A percentile compares a stretch with the other conserved stretches of the same genome.
phyloP scores from a whole-genome alignment of 2,113 vertebrate species.

The Misgurnus anguillicaudatus region DNA sequence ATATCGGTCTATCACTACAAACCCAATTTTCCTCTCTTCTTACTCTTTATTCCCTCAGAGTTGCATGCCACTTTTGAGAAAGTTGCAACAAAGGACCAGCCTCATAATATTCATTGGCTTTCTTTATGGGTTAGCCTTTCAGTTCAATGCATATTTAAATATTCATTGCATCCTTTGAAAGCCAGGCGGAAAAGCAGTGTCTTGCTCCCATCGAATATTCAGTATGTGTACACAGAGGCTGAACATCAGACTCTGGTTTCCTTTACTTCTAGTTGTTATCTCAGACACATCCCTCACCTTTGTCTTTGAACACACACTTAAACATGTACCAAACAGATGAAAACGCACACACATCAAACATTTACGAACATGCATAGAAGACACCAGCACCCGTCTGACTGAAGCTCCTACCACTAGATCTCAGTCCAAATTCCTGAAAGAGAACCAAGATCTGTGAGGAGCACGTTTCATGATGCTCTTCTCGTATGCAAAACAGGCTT shows the following conservation, averaged over 20 bases:
- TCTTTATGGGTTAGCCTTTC: slow-evolving; percentile 62
- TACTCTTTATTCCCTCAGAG: slow-evolving; percentile 15
- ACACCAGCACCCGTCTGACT: neutral
- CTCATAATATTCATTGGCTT: slow-evolving; percentile 63
- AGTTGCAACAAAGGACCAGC: slow-evolving; percentile 56
- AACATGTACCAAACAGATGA: slow-evolving; percentile 42
- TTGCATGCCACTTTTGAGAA: slow-evolving; percentile 18
- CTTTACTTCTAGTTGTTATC: slow-evolving; percentile 8
- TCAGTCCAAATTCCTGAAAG: slow-evolving; percentile 72
- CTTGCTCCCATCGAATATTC: slow-evolving; percentile 37
- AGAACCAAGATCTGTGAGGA: slow-evolving; percentile 69
- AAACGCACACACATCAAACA: slow-evolving; percentile 15
- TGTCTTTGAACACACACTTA: slow-evolving; percentile 43
- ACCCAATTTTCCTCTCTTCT: neutral
- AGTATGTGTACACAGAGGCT: slow-evolving; percentile 9
- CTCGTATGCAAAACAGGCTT: slow-evolving; percentile 74
- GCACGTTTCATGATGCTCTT: neutral
- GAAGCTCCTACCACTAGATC: slow-evolving; percentile 37
- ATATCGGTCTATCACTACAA: slow-evolving; percentile 2
- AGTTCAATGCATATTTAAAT: slow-evolving; percentile 64
- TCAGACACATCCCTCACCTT: slow-evolving; percentile 53
- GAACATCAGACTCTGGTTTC: neutral
- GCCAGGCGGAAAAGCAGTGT: slow-evolving; percentile 59
- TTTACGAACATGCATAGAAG: neutral
- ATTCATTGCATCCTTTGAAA: slow-evolving; percentile 65